phyloP scores from a whole-genome alignment of 1,140 invertebrate genomes.

The Pseudomyrmex cubaensis region DNA sequence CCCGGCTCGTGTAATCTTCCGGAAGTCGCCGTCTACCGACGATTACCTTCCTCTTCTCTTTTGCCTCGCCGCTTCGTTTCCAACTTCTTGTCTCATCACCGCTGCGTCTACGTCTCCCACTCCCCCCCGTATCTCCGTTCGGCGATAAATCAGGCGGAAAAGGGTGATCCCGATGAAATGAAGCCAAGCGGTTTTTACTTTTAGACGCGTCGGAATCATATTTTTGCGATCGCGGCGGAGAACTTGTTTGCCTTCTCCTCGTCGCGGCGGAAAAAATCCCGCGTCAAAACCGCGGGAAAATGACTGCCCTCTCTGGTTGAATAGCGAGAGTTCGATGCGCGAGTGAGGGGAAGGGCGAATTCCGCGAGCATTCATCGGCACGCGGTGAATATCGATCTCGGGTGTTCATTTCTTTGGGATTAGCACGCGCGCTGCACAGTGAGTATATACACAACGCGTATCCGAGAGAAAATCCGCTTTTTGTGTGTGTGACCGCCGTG shows the following conservation, averaged over 20 bases:
- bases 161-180: conserved; percentile 47
- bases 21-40: conserved; percentile 48
- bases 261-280: conserved; percentile 27
- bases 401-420: conserved; percentile 52
- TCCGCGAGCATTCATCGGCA: conserved; percentile 31
- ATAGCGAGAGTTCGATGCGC: conserved; percentile 4
- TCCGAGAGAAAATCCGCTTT: conserved; percentile 5
- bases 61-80: conserved; percentile 1
- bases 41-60: conserved; percentile 57
- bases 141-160: conserved; percentile 46
- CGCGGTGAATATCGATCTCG: conserved; percentile 26
- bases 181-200: conserved; percentile 52
- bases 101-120: background rate
- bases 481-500: conserved; percentile 32
- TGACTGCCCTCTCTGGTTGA: conserved; percentile 13
- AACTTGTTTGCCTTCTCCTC: conserved; percentile 16
- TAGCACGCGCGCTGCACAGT: background rate
- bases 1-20: conserved; percentile 68
- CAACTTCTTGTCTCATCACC: conserved; percentile 22
- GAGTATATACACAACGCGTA: conserved; percentile 3
- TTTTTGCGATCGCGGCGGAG: conserved; percentile 22
- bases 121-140: background rate
- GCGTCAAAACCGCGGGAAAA: conserved; percentile 23
- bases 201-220: conserved; percentile 45
- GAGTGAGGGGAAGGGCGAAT: background rate